phyloP scores from a whole-genome alignment of 2,797 vertebrate genomes.

The Halcyon badia region DNA sequence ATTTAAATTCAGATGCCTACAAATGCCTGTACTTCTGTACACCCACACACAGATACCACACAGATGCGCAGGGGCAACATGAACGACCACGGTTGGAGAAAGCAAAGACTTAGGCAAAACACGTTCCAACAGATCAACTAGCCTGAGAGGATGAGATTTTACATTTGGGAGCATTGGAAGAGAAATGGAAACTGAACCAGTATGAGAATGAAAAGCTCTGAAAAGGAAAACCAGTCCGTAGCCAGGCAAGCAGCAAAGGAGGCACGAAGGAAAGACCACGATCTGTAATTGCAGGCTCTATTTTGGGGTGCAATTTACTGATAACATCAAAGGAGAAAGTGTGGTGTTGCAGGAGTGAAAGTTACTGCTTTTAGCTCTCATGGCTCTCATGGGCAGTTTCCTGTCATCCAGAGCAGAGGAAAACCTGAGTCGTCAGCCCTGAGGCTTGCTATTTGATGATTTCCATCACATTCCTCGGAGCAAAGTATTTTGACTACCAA shows the following conservation, averaged over 20 bases:
- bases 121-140: background rate
- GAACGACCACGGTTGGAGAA: background rate
- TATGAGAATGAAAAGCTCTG: background rate
- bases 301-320: background rate
- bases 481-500: background rate
- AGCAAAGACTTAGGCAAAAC: background rate
- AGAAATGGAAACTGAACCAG: background rate
- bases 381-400: background rate
- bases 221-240: background rate
- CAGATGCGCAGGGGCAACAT: background rate
- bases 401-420: background rate
- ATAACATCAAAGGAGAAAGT: background rate
- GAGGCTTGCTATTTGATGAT: background rate
- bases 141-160: background rate
- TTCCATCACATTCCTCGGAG: background rate
- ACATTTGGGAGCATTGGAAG: background rate
- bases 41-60: background rate
- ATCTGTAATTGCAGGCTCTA: background rate
- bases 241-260: background rate
- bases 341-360: background rate
- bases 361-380: background rate
- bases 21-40: background rate
- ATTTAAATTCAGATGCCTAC: background rate
- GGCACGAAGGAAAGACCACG: rapidly evolving
- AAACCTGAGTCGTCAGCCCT: background rate